Percentiles rank a stretch among this genome's conserved stretches.
phyloP scores from a whole-genome alignment of 2,888 invertebrate genomes.

The Neocrepidodera transversa region DNA sequence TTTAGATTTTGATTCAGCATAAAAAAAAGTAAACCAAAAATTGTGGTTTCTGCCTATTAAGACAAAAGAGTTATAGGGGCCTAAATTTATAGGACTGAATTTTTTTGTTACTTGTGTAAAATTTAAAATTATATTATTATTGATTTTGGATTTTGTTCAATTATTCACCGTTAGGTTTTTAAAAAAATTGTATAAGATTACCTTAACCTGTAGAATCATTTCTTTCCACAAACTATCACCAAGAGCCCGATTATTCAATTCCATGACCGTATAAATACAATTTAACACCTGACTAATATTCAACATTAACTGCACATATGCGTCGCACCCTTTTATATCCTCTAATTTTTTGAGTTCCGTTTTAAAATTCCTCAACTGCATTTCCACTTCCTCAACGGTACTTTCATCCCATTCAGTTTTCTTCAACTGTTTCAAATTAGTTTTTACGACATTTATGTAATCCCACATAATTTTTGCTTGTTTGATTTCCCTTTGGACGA shows the following conservation, averaged over 20 bases:
- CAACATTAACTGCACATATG: background rate
- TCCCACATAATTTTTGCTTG: conserved; percentile 4
- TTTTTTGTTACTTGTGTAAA: too few species aligned
- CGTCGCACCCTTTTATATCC: background rate
- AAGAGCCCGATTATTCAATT: background rate
- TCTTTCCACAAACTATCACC: background rate
- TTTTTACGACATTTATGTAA: background rate
- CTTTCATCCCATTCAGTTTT: background rate
- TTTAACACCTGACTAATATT: background rate
- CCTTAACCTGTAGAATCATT: background rate
- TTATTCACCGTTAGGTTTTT: too few species aligned
- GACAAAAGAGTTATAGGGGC: too few species aligned
- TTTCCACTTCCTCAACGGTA: background rate
- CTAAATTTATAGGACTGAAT: too few species aligned
- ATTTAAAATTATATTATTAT: too few species aligned
- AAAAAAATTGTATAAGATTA: background rate
- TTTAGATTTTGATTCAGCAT: too few species aligned
- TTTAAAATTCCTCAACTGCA: background rate
- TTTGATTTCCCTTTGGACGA: background rate
- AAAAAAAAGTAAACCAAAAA: too few species aligned
- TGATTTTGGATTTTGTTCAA: too few species aligned
- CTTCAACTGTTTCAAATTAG: background rate
- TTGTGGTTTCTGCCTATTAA: too few species aligned
- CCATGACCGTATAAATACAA: background rate
- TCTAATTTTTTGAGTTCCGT: background rate